Conservation (phyloP, 2,888 invertebrate genomes). For the Chymomyza fuscimana region DNA sequence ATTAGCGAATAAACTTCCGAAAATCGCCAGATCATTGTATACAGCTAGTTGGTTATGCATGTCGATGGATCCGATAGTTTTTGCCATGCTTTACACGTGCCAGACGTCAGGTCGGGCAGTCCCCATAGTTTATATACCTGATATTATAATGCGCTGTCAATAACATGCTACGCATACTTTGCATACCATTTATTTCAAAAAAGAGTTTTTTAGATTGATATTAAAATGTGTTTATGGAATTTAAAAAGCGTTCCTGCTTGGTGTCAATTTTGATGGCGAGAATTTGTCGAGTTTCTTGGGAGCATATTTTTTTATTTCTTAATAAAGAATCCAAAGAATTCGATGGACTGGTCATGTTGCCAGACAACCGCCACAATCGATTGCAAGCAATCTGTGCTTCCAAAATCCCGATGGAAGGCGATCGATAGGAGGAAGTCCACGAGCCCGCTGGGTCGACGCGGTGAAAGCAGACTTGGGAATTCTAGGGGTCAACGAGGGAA, state of each 20-base stretch:
- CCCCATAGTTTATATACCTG: constrained; percentile 22
- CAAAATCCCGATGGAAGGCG: too few species aligned
- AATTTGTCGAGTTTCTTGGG: not conserved
- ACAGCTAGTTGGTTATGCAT: constrained; percentile 52
- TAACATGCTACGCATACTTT: not conserved
- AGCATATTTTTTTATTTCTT: too few species aligned
- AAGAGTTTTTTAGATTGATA: constrained; percentile 39
- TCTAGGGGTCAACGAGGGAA: too few species aligned
- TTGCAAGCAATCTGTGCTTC: too few species aligned
- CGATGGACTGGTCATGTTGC: too few species aligned
- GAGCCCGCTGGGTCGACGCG: too few species aligned
- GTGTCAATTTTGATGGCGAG: not conserved
- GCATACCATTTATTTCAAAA: not conserved
- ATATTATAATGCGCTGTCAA: not conserved
- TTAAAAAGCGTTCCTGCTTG: not conserved
- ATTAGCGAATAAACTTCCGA: constrained; percentile 64
- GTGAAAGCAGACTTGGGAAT: too few species aligned
- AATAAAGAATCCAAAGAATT: too few species aligned
- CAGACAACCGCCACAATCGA: too few species aligned
- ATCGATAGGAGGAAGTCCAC: too few species aligned
- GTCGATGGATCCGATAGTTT: constrained; percentile 23
- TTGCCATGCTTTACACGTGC: constrained; percentile 62
- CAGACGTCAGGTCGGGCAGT: constrained; percentile 20
- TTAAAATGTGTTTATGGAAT: not conserved
- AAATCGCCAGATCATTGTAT: constrained; percentile 16